A percentile compares a stretch with the other conserved stretches of the same genome.
These are phyloP conservation scores for Chloroclystis v-ata DNA, from an alignment of 2,888 invertebrate genomes.

Conservation along the genomic window DNA sequence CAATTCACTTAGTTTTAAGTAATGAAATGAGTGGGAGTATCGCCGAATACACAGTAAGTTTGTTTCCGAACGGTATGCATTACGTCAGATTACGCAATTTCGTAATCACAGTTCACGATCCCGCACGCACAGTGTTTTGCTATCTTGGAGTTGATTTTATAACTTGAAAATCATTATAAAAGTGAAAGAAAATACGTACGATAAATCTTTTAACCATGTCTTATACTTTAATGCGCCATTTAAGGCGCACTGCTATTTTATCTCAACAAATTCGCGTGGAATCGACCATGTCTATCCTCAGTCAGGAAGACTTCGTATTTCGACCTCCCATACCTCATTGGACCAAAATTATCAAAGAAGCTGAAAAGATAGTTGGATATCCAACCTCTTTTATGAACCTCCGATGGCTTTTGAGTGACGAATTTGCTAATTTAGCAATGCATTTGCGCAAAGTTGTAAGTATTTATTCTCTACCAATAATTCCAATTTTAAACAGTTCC, in stretches of 20 bases:
- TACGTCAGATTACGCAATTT: conserved; percentile 55
- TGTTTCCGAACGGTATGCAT: neutral
- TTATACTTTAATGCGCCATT: conserved; percentile 60
- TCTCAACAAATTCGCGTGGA: conserved; percentile 58
- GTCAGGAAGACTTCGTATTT: conserved; percentile 66
- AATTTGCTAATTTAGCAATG: conserved; percentile 79
- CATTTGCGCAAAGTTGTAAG: conserved; percentile 74
- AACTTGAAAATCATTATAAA: conserved; percentile 39
- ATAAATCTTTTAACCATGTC: conserved; percentile 48
- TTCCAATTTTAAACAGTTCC: neutral
- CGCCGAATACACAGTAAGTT: too few relatives aligned
- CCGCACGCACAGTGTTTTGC: conserved; percentile 34
- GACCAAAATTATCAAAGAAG: conserved; percentile 70
- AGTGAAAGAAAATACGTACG: conserved; percentile 26
- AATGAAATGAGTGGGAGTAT: too few relatives aligned
- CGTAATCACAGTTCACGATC: conserved; percentile 38
- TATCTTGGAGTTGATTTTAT: conserved; percentile 5
- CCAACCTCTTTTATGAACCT: conserved; percentile 80
- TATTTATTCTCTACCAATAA: conserved; percentile 14
- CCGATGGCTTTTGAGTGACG: conserved; percentile 80
- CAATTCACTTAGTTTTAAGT: too few relatives aligned
- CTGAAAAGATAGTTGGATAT: conserved; percentile 75
- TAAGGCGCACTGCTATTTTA: conserved; percentile 56
- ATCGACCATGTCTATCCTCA: conserved; percentile 62
- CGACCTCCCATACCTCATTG: conserved; percentile 56